These are phyloP conservation scores for Galerucella nymphaeae DNA, from an alignment of 2,888 invertebrate genomes.

Conservation along the genomic window DNA sequence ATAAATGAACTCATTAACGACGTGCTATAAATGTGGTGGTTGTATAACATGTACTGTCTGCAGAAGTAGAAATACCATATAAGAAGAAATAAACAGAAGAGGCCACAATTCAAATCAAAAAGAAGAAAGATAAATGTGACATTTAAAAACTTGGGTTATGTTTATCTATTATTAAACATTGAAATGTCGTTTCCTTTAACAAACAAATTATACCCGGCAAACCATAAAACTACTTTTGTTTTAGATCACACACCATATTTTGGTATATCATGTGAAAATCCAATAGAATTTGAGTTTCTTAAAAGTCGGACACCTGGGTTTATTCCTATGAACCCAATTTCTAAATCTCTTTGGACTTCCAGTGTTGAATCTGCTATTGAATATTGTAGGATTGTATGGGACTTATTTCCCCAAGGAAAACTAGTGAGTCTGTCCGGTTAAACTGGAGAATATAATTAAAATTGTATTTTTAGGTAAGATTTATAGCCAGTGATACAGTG, in stretches of 20 bases:
- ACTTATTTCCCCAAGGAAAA: conserved; percentile 93
- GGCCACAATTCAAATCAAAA: neutral
- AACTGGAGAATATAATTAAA: neutral
- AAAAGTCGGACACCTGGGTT: conserved; percentile 77
- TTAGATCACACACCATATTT: conserved; percentile 95
- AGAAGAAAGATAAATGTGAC: neutral
- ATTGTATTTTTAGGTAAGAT: conserved; percentile 72
- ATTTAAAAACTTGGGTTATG: conserved; percentile 1
- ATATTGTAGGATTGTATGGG: conserved; percentile 96
- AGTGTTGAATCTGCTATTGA: conserved; percentile 95
- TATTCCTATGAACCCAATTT: conserved; percentile 84
- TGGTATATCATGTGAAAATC: conserved; percentile 83
- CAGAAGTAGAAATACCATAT: too few species aligned
- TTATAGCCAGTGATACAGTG: conserved; percentile 88
- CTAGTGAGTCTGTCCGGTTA: conserved; percentile 68
- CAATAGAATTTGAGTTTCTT: conserved; percentile 84
- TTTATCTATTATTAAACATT: neutral
- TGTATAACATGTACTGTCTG: too few species aligned
- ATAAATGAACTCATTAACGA: too few species aligned
- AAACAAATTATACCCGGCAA: conserved; percentile 58
- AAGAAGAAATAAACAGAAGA: too few species aligned
- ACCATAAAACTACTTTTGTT: conserved; percentile 96
- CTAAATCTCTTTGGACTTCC: conserved; percentile 96
- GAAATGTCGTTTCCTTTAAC: conserved; percentile 39
- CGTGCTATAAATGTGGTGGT: too few species aligned